Evolutionary conservation across 2,113 vertebrate species (phyloP).

Genomic region (Micronisus gabar): DNA sequence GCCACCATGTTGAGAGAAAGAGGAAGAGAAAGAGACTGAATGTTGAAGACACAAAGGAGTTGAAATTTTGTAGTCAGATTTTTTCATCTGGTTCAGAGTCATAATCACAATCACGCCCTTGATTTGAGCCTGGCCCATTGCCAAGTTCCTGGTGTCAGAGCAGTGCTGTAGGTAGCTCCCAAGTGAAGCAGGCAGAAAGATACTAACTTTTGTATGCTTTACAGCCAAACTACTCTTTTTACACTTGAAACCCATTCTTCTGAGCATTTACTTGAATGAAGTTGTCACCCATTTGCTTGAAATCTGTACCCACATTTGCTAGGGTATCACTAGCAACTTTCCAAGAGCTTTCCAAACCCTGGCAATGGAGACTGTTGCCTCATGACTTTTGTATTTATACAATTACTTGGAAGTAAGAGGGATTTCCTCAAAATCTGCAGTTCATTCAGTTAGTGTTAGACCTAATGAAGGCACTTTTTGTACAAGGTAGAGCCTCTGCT

Average conservation of each 20-base stretch:
- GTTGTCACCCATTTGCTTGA: not conserved
- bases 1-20: not conserved
- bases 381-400: not conserved
- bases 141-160: not conserved
- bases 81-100: not conserved
- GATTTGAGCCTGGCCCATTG: not conserved
- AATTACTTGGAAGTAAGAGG: not conserved
- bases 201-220: not conserved
- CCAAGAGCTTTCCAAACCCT: not conserved
- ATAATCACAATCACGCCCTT: not conserved
- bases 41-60: not conserved
- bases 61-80: not conserved
- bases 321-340: not conserved
- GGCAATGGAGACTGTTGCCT: not conserved
- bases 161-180: not conserved
- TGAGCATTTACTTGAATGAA: not conserved
- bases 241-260: not conserved
- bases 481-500: not conserved
- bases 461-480: not conserved
- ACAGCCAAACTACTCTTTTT: not conserved
- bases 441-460: not conserved
- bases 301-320: not conserved
- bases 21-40: not conserved
- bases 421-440: not conserved
- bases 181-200: not conserved